Conservation (phyloP, 2,113 vertebrate genomes). For the Hiodon alosoides region DNA sequence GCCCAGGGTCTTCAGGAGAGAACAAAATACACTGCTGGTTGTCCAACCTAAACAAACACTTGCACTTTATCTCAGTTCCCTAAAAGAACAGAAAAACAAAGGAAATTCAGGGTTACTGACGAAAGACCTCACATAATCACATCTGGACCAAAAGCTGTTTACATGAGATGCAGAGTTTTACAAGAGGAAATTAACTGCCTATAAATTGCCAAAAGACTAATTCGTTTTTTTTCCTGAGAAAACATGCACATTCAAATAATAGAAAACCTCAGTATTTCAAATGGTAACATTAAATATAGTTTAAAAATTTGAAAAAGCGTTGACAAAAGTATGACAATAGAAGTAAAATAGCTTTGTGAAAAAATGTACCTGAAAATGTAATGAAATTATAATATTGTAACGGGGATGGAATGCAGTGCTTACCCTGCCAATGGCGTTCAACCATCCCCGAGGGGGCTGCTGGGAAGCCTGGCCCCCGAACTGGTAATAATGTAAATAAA, state of each 20-base stretch:
- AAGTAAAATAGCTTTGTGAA: too few species aligned
- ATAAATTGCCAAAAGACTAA: background rate
- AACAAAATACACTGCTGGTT: background rate
- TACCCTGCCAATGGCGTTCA: too few species aligned
- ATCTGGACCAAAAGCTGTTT: background rate
- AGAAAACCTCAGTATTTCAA: too few species aligned
- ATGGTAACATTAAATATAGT: too few species aligned
- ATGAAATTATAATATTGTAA: too few species aligned
- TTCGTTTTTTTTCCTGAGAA: background rate
- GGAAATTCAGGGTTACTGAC: slow-evolving; percentile 4
- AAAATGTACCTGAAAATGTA: too few species aligned
- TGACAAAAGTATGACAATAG: too few species aligned
- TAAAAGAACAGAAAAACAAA: background rate
- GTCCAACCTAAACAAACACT: slow-evolving; percentile 10
- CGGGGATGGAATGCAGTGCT: too few species aligned
- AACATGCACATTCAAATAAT: background rate
- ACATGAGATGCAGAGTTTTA: background rate
- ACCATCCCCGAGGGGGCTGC: too few species aligned
- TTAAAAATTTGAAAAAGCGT: too few species aligned
- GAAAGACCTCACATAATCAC: background rate
- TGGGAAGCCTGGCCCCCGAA: too few species aligned
- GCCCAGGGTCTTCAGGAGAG: background rate
- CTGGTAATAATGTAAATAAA: too few species aligned
- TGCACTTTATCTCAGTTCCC: background rate
- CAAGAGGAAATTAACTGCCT: background rate